Evolutionary conservation across 2,888 invertebrate species (phyloP), one percentile per base, ranked within the genome.

Genomic region (Myopa tessellatipennis): DNA sequence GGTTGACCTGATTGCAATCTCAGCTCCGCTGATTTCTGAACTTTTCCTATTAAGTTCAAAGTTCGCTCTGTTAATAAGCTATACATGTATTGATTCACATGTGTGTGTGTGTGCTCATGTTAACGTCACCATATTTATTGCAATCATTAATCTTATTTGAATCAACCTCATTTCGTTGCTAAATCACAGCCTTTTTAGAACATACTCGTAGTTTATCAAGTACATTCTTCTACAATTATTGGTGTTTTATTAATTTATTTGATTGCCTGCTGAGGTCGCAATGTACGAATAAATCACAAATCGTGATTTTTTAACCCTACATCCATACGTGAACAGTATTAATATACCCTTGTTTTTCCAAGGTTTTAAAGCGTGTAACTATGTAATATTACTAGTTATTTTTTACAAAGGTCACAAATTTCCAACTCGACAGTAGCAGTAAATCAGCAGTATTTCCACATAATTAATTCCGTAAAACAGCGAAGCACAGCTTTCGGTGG

Each of bases 111-210:
- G 12, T 36, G 36, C 14, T 12, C 65, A 36, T 36, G 38, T 36
- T 77, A 71, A 84, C 84, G 86, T 84, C 85, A 83, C 86, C 84
- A 86, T 88, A 89, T 89, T 89, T 88, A 88, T 89, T 87, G 86
- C 87, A 87, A 86, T 87, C 88, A 88, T 88, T 88, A 89, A 88
- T 88, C 89, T 88, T 88, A 83, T 85, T 87, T 83, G 83, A 83
- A 80, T 79, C 80, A 81, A 79, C 79, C 79, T 79, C 80, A 79
- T 76, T 38, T 67, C 55, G 34, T n/a, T 67, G 38, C n/a, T 36
- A 26, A 68, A 63, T 52, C 26, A 8, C 68, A 36, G 18, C 40
- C 16, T 68, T 55, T 14, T 55, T 16, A 18, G 16, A 34, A 36
- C 55, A 36, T 18, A 18, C 63, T 38, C 67, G 26, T 10, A 61